Base-by-base conservation (phyloP, 2,797 vertebrate genomes). In the Xenops minutus region DNA sequence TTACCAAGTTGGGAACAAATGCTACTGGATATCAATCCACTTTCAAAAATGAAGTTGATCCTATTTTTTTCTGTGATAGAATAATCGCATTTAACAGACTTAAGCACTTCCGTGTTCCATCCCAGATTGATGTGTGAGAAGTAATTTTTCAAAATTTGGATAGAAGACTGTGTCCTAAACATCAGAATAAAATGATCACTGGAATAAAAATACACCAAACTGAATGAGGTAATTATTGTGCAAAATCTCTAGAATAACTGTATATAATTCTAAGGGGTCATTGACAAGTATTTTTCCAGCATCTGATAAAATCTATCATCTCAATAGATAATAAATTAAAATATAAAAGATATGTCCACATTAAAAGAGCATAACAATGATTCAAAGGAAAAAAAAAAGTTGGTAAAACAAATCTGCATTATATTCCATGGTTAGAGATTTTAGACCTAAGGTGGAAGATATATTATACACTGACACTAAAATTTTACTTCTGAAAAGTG, bases 201-300 rank as follows among this genome's bases (percentile, higher is more conserved):
- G 94, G 96, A 96, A 96, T 95, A 92, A 68, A 93, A 96, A 56
- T 48, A 92, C 72, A 89, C 76, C 78, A 95, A 96, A 97, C 89
- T 78, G 92, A 94, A 93, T 96, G 96, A 98, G 92, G 93, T 96
- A 96, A 96, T 97, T 97, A 96, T 90, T 97, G 91, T 94, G 95
- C 90, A 97, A 97, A 90, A 97, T 84, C 94, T 96, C 92, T 95
- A 95, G 66, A 95, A 67, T 84, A 96, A 93, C 74, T 92, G 58
- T 96, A 92, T 88, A 90, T 79, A 88, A 69, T 95, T 95, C 96
- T 95, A 96, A 83, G 92, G 95, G 91, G 78, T 94, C 80, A 58
- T 9, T 89, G 83, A 96, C 90, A 97, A 85, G 76, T 96, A 62
- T 91, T 95, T 91, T 86, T 95, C 95, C 91, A 97, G 91, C 93